Conservation (phyloP, 1,140 invertebrate species). For the Triops longicaudatus region DNA sequence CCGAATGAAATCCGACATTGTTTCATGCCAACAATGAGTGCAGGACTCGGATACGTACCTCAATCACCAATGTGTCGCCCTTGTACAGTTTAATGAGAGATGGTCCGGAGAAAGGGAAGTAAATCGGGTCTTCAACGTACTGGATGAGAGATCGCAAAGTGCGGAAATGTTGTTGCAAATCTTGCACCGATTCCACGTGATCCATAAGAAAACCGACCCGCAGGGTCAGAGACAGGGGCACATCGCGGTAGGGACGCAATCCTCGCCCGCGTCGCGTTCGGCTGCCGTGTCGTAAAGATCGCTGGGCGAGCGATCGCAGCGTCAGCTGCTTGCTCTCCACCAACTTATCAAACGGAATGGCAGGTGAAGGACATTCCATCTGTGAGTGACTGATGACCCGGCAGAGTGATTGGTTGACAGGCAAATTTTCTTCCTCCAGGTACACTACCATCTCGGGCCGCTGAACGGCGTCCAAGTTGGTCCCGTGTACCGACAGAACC, state of each 20-base stretch:
- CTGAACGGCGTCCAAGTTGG: conserved; percentile 81
- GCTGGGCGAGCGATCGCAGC: conserved; percentile 25
- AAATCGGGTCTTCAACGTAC: conserved; percentile 87
- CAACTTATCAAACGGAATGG: conserved; percentile 51
- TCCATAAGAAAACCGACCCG: conserved; percentile 91
- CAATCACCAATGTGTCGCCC: conserved; percentile 89
- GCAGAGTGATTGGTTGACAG: conserved; percentile 71
- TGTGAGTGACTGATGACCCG: conserved; percentile 74
- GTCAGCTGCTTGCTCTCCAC: conserved; percentile 21
- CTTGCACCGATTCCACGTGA: conserved; percentile 75
- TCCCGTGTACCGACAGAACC: conserved; percentile 85
- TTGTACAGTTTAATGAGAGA: conserved; percentile 72
- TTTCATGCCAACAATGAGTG: conserved; percentile 5
- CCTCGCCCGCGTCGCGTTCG: conserved; percentile 27
- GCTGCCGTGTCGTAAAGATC: conserved; percentile 15
- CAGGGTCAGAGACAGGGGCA: conserved; percentile 36
- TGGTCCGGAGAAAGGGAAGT: conserved; percentile 73
- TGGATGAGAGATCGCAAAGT: conserved; percentile 65
- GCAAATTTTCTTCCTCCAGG: conserved; percentile 54
- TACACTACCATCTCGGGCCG: conserved; percentile 81
- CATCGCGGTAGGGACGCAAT: conserved; percentile 31
- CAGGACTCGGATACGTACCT: conserved; percentile 40
- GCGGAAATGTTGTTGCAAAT: conserved; percentile 78
- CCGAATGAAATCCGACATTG: neutral
- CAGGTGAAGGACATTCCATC: conserved; percentile 92